Evolutionary conservation across 2,888 invertebrate species (phyloP).

Genomic region (Halocaridina rubra): DNA sequence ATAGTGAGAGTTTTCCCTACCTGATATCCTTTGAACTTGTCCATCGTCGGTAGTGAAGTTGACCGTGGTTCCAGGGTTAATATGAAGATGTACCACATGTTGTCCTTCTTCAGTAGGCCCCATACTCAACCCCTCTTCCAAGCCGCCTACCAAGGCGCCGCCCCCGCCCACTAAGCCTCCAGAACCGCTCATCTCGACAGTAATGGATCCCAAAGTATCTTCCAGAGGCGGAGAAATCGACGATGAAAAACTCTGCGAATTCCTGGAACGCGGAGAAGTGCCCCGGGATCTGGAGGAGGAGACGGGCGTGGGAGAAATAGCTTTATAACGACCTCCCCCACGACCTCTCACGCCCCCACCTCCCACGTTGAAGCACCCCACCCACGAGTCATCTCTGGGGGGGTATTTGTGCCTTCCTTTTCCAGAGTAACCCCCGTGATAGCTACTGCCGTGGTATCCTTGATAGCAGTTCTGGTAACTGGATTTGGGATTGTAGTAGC

Average conservation of each 20-base stretch:
- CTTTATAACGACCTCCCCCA: slow-evolving; percentile 12
- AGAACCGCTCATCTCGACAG: slow-evolving; percentile 30
- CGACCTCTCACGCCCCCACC: slow-evolving; percentile 1
- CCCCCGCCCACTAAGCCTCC: slow-evolving; percentile 23
- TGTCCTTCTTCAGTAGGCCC: slow-evolving; percentile 67
- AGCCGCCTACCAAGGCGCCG: background rate
- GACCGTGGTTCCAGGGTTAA: slow-evolving; percentile 82
- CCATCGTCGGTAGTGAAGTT: slow-evolving; percentile 71
- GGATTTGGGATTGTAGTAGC: background rate
- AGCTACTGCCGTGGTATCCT: slow-evolving; percentile 12
- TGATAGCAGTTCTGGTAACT: slow-evolving; percentile 25
- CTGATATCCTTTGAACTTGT: slow-evolving; percentile 53
- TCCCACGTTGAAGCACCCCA: background rate
- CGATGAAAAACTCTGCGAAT: slow-evolving; percentile 2
- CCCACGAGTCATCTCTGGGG: slow-evolving; percentile 30
- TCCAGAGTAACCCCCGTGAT: slow-evolving; percentile 28
- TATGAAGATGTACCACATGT: slow-evolving; percentile 80
- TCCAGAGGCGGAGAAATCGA: background rate
- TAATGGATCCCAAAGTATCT: slow-evolving; percentile 9
- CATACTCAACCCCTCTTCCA: background rate
- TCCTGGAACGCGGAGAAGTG: slow-evolving; percentile 17
- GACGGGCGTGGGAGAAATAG: slow-evolving; percentile 20
- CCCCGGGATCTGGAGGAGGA: slow-evolving; percentile 24
- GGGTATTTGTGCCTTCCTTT: slow-evolving; percentile 10
- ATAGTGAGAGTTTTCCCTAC: background rate